phyloP scores from a whole-genome alignment of 2,888 invertebrate species.

The Drosophila nigricruria region DNA sequence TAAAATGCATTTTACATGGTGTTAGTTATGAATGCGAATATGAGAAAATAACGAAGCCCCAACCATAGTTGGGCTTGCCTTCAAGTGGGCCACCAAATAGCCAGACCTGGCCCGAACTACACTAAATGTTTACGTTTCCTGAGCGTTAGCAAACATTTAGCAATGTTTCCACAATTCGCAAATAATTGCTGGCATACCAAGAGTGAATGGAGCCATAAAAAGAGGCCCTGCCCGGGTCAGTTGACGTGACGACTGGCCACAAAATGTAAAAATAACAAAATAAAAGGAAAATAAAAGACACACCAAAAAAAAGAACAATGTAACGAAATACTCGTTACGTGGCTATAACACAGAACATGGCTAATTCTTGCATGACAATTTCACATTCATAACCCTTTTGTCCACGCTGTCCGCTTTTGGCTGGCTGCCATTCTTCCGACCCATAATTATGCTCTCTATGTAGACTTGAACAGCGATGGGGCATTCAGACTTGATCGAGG shows the following conservation, averaged over 20 bases:
- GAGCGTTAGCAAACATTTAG: constrained; percentile 76
- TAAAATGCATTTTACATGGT: constrained; percentile 80
- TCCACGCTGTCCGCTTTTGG: constrained; percentile 50
- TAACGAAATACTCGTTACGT: constrained; percentile 69
- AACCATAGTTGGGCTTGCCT: neutral
- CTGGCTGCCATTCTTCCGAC: constrained; percentile 61
- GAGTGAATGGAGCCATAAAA: constrained; percentile 66
- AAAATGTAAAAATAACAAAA: constrained; percentile 32
- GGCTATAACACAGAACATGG: constrained; percentile 76
- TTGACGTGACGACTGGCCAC: constrained; percentile 70
- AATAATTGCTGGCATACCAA: constrained; percentile 70
- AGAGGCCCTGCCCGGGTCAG: constrained; percentile 45
- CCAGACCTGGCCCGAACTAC: constrained; percentile 40
- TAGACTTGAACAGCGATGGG: neutral
- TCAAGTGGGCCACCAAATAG: constrained; percentile 19
- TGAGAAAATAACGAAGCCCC: constrained; percentile 37
- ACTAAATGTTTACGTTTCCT: constrained; percentile 81
- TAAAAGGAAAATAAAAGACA: constrained; percentile 15
- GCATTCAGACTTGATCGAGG: neutral
- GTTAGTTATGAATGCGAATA: constrained; percentile 79
- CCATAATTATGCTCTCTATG: constrained; percentile 70
- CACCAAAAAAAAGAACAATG: constrained; percentile 36
- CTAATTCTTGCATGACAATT: constrained; percentile 85
- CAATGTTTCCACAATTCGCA: constrained; percentile 66
- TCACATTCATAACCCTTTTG: constrained; percentile 84